Base-by-base conservation (phyloP, 2,888 invertebrate species). In the Himalopsyche anomala region DNA sequence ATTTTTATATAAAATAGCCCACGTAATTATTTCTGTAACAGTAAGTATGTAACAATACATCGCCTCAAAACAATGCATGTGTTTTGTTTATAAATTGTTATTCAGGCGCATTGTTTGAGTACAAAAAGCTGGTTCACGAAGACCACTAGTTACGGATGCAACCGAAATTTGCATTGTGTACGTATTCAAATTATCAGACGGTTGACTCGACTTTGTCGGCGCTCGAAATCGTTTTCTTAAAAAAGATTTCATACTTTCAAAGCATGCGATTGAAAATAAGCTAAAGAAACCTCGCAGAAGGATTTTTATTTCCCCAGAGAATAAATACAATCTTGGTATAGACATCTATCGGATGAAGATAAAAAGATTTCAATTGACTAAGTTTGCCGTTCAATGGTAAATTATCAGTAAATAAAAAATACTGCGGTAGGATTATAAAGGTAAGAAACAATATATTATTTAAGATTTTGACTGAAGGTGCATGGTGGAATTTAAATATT, bases 61-160 rank as follows among this genome's bases (percentile, higher is more conserved):
- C 38, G 15, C 74, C 36, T 62, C 15, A 15, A 74, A 12, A 74
- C 74, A 74, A 38, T 74, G 36, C 15, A 74, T 15, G 12, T 36
- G 12, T 38, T 74, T 36, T 74, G 38, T 74, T 28, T 74, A 36
- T 4, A 36, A 5, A 74, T 38, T 74, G 74, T 74, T 36, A 74
- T 36, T 74, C 74, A 74, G 74, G 28, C 12, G 36, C 38, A 74
- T 74, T 74, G 74, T 74, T 74, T 19, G 12, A 9, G 12, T 36
- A 36, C 12, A 74, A 36, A 45, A 74, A 36, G 38, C 74, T 36
- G 36, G 74, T 36, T 12, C 3, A 74, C 5, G 74, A 38, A 36
- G 15, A 74, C 74, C 12, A 38, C 74, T 74, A 74, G 38, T 74
- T 74, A 74, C 74, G 38, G 36, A 74, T 74, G 74, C 74, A 74